Base-by-base conservation (phyloP, 64 coral and sea anemone species). In the Hydrozoanthus tunicans region DNA sequence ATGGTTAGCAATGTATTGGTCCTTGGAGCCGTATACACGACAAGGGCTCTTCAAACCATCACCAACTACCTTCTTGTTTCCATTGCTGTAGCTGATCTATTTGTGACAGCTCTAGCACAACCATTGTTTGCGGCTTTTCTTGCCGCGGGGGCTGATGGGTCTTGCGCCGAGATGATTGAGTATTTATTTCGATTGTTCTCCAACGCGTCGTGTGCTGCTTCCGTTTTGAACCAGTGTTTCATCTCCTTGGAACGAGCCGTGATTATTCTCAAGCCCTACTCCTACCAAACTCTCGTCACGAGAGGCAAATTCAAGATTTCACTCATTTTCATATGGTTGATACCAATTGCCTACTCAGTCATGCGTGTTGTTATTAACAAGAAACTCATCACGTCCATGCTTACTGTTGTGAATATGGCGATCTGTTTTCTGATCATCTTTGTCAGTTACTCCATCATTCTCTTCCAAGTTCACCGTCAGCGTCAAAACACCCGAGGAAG, bases 161-260 rank as follows among this genome's bases (percentile, higher is more conserved):
- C 74, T 15, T 96, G 94, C 63, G 26, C 58, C 25, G 13, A 79
- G 10, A 60, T 84, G 11, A 82, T 91, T 1, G 92, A 93, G 23
- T 90, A 91, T 65, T 20, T 90, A 20, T 96, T 96, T 63, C 92
- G 94, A 20, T 56, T 96, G 51, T 80, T 92, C 74, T 81, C 94
- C 17, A 96, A 96, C 56, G 82, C 93, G 73, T 96, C 94, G 20
- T 96, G 94, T 65, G 88, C 94, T 0, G 94, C 80, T 0, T 96
- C 94, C 3, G 94, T 96, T 17, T 79, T 96, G 27, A 80, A 96
- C 65, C 81, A 93, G 6, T 93, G 94, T 51, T 32, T 96, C 0
- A 96, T 96, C 4, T 93, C 91, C n/a, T 54, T 96, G 52, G 94
- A 96, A 55, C 91, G 94, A 55, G 79, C 81, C 26, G 67, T 96